A percentile compares a stretch with the other conserved stretches of the same genome.
phyloP scores from a whole-genome alignment of 2,113 vertebrate genomes.

The Epinephelus cyanopodus region DNA sequence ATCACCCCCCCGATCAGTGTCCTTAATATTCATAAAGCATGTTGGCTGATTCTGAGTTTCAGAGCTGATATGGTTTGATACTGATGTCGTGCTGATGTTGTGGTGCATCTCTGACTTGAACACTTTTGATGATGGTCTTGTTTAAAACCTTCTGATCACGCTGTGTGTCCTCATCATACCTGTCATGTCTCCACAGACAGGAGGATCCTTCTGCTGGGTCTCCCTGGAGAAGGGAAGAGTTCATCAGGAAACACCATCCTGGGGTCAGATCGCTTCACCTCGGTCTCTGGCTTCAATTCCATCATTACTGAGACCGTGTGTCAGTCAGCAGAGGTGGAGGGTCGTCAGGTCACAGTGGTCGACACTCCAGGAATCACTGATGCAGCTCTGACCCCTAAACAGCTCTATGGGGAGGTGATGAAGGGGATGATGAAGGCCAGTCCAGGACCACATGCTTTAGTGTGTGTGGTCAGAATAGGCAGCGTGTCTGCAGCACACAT shows the following conservation, averaged over 20 bases:
- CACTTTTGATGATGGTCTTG: no score
- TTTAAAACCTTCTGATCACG: no score
- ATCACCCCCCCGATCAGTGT: no score
- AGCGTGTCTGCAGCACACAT: background rate
- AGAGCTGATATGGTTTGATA: no score
- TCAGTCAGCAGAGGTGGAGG: background rate
- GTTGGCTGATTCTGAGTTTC: no score
- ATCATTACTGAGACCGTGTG: background rate
- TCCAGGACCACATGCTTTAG: slow-evolving; percentile 16
- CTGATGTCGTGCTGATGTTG: no score
- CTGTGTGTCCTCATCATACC: no score
- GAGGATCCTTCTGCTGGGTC: slow-evolving; percentile 13
- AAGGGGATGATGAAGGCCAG: rapidly evolving
- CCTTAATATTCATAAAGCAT: no score
- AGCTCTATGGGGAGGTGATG: background rate
- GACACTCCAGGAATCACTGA: slow-evolving; percentile 31
- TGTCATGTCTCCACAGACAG: no score
- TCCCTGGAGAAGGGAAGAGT: slow-evolving; percentile 28
- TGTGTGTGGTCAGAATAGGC: slow-evolving; percentile 17
- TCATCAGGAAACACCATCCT: slow-evolving; percentile 34
- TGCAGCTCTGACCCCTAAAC: background rate
- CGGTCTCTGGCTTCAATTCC: background rate
- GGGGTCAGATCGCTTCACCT: background rate
- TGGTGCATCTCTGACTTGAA: no score
- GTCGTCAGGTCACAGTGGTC: background rate